phyloP scores from a whole-genome alignment of 2,113 vertebrate genomes.

The Sinocyclocheilus anophthalmus region DNA sequence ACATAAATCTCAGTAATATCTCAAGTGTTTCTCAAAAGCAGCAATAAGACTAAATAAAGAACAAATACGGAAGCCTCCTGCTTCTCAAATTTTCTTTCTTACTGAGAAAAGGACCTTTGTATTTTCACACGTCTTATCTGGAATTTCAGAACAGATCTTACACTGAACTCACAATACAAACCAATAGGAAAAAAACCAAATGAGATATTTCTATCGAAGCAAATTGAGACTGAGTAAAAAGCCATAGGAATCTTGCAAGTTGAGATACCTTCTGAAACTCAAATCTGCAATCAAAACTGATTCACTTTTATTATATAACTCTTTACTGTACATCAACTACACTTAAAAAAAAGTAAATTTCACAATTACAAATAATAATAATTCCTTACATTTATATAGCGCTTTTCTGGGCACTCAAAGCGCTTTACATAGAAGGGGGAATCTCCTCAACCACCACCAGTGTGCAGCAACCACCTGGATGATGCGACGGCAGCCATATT shows the following conservation, averaged over 20 bases:
- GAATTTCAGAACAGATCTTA: neutral
- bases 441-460: too few relatives aligned
- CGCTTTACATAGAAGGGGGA: too few relatives aligned
- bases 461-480: too few relatives aligned
- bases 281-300: neutral
- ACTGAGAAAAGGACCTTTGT: neutral
- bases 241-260: neutral
- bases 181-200: neutral
- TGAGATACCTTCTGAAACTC: neutral
- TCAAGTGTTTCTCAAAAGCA: neutral
- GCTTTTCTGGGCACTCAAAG: too few relatives aligned
- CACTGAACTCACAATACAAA: neutral
- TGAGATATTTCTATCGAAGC: neutral
- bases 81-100: neutral
- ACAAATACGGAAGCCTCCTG: neutral
- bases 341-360: neutral
- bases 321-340: neutral
- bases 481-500: too few relatives aligned
- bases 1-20: slow-evolving; percentile 35
- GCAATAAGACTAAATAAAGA: neutral
- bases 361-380: too few relatives aligned
- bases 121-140: neutral
- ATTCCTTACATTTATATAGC: too few relatives aligned
- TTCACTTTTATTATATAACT: neutral
- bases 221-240: neutral